Base-by-base conservation (phyloP, 2,888 invertebrate genomes). In the Hirtodrosophila alboralis region DNA sequence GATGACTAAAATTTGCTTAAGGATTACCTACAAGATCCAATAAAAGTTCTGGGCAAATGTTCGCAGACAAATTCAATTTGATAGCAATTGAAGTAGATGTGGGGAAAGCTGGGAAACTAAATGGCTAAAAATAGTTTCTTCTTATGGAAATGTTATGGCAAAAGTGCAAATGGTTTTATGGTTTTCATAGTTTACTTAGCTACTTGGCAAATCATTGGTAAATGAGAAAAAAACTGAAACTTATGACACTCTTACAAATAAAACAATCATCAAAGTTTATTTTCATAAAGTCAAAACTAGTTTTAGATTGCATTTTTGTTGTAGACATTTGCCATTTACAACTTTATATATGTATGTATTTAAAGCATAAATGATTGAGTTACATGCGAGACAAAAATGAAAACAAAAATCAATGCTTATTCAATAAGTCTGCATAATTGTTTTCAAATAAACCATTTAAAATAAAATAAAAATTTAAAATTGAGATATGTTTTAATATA, bases 91-190 rank as follows among this genome's bases (percentile, higher is more conserved):
- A 13, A 13, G 34, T 21, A 16, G 27, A 54, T 30, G 36, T 43
- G 26, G 4, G 14, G 13, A n/a, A 43, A 51, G 26, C 37, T 27
- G 28, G 37, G 51, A 53, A 27, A 9, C 45, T 41, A 66, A 66
- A 47, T 60, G 45, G 33, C 44, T 12, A 27, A 54, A 47, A 66
- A 40, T 49, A 53, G 52, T 60, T 66, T 40, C 30, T 26, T 14
- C 44, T 49, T 66, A 53, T 59, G 65, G 28, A 66, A 66, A 66
- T 65, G 37, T 44, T 44, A 63, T 52, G 43, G 40, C 21, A 34
- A 33, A 23, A 43, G 26, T 52, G 41, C 26, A 57, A 64, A 52
- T 65, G 51, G 40, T 13, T 23, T 49, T 36, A 37, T 43, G 41
- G 27, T 47, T 51, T 41, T 31, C 26, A 9, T 12, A 43, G 47